These are phyloP conservation scores for Pseudochromis fuscus DNA, from an alignment of 2,797 vertebrate species.

Conservation along the genomic window DNA sequence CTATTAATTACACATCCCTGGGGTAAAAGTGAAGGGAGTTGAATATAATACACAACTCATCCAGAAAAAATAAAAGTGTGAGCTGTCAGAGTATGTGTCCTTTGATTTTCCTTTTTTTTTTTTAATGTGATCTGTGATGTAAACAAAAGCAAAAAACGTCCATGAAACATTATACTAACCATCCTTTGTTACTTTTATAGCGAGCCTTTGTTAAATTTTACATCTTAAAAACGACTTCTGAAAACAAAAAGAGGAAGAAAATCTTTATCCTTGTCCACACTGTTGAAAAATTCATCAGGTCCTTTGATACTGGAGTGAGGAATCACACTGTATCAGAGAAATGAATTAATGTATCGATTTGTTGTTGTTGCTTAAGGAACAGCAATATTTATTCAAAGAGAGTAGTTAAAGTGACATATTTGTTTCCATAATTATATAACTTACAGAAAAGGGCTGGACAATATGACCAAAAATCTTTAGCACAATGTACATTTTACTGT, in stretches of 20 bases:
- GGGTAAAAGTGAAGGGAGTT: background rate
- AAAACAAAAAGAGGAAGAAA: too few relatives aligned
- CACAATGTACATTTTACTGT: slow-evolving; percentile 20
- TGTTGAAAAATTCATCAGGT: too few relatives aligned
- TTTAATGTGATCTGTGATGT: too few relatives aligned
- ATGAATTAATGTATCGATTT: slow-evolving; percentile 23
- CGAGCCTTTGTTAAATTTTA: too few relatives aligned
- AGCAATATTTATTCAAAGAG: slow-evolving; percentile 77
- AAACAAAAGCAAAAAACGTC: too few relatives aligned
- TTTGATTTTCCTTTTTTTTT: too few relatives aligned
- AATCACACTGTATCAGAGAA: background rate
- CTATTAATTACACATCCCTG: background rate
- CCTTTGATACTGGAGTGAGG: background rate
- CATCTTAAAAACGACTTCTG: too few relatives aligned
- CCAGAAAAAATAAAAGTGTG: background rate
- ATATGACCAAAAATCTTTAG: slow-evolving; percentile 45
- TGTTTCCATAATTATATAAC: slow-evolving; percentile 61
- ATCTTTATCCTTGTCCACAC: too few relatives aligned
- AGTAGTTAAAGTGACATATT: slow-evolving; percentile 72
- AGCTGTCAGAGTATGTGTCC: too few relatives aligned
- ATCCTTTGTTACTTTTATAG: too few relatives aligned
- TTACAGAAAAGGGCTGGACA: slow-evolving; percentile 66
- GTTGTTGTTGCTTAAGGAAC: slow-evolving; percentile 62
- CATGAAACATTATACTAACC: too few relatives aligned
- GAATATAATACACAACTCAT: too few relatives aligned